Evolutionary conservation across 1,140 invertebrate genomes (phyloP).

Genomic region (Plodia interpunctella): DNA sequence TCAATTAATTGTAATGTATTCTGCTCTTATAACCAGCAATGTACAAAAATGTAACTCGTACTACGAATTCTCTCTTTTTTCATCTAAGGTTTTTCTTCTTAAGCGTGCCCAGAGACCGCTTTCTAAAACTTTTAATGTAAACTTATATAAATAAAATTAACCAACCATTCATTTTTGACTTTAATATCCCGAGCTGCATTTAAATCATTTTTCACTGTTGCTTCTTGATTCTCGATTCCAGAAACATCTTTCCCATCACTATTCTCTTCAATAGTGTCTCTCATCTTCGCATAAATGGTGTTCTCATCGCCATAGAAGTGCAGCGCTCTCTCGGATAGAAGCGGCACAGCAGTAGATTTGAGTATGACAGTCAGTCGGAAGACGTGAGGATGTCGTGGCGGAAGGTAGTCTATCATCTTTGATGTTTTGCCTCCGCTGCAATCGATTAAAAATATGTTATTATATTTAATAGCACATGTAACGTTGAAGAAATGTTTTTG

Average conservation of each 20-base stretch:
- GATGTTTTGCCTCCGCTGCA: conserved; percentile 55
- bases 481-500: no score
- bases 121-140: no score
- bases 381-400: conserved; percentile 53
- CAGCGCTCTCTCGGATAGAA: conserved; percentile 27
- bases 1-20: background rate
- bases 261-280: background rate
- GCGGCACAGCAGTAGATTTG: conserved; percentile 30
- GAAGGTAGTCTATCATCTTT: conserved; percentile 53
- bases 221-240: background rate
- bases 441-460: conserved; percentile 8
- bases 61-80: background rate
- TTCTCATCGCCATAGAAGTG: conserved; percentile 30
- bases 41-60: no score
- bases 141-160: no score
- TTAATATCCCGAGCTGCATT: background rate
- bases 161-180: background rate
- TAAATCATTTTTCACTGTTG: background rate
- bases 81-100: no score
- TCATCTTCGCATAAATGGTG: conserved; percentile 22
- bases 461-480: no score
- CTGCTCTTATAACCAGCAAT: no score
- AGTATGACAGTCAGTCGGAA: conserved; percentile 52
- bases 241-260: background rate
- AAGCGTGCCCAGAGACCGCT: no score